phyloP scores from a whole-genome alignment of 2,113 vertebrate species.

The Ceyx margarethae region DNA sequence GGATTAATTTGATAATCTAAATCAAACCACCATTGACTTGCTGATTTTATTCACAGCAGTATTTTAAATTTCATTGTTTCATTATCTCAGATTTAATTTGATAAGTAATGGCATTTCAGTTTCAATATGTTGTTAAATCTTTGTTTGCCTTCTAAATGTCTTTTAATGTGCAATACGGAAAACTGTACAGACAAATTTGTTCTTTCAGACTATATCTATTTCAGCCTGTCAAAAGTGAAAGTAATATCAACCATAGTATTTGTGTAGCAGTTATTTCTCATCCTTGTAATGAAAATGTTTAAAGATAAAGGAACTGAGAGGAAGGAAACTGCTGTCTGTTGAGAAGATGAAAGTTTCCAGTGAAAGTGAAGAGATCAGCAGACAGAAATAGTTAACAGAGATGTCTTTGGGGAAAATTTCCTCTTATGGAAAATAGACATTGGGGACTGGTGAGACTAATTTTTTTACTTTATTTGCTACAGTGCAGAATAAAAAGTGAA shows the following conservation, averaged over 20 bases:
- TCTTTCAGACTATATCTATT: background rate
- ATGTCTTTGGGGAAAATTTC: background rate
- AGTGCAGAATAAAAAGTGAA: background rate
- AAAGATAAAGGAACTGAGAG: background rate
- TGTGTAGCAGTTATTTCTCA: background rate
- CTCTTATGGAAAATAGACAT: background rate
- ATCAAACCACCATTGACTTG: constrained; percentile 1
- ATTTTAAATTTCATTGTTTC: background rate
- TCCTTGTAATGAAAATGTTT: background rate
- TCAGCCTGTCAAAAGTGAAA: background rate
- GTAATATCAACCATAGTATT: background rate
- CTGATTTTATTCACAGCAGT: background rate
- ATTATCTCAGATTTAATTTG: constrained; percentile 12
- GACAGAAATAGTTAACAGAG: background rate
- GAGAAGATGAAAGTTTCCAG: background rate
- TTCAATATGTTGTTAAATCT: constrained; percentile 8
- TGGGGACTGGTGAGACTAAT: background rate
- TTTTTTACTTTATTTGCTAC: background rate
- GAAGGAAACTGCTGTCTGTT: background rate
- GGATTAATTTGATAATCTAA: constrained; percentile 6
- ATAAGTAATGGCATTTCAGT: background rate
- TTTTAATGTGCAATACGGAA: constrained; percentile 1
- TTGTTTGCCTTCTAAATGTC: background rate
- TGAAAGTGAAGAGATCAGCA: background rate
- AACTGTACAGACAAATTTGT: background rate